Percentiles rank a stretch among this genome's conserved stretches.
phyloP scores from a whole-genome alignment of 2,113 vertebrate species.

The Shinisaurus crocodilurus region DNA sequence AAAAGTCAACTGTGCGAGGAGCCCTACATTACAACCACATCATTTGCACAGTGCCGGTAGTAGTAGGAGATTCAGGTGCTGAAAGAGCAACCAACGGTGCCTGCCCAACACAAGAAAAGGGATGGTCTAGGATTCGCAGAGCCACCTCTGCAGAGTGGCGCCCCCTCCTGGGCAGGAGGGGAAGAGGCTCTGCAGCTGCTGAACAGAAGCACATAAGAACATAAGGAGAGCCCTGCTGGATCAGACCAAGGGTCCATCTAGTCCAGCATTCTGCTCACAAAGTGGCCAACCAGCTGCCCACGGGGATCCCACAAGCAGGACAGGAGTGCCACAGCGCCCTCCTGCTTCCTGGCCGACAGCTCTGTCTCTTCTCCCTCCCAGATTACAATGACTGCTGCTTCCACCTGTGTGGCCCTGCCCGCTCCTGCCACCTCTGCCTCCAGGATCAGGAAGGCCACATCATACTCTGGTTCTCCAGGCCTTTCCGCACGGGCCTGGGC shows the following conservation, averaged over 20 bases:
- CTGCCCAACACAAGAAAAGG: neutral
- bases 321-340: too few relatives aligned
- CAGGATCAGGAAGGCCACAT: constrained; percentile 71
- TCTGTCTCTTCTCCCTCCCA: constrained; percentile 15
- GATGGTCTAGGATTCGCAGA: neutral
- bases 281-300: too few relatives aligned
- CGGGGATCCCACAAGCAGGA: too few relatives aligned
- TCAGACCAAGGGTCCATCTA: too few relatives aligned
- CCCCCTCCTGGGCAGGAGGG: too few relatives aligned
- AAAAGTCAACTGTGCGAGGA: too few relatives aligned
- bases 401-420: constrained; percentile 79
- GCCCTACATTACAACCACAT: neutral
- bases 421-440: constrained; percentile 71
- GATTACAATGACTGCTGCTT: constrained; percentile 79
- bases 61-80: neutral
- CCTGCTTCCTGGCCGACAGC: neutral
- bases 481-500: constrained; percentile 71
- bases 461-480: constrained; percentile 76
- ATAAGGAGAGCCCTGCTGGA: too few relatives aligned
- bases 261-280: too few relatives aligned
- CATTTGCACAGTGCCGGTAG: neutral
- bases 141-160: neutral
- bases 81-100: neutral
- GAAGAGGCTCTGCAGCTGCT: neutral
- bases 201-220: too few relatives aligned